Percentiles rank a stretch among this genome's conserved stretches.
These are phyloP conservation scores for Talpa occidentalis DNA, from an alignment of 2,113 vertebrate genomes.

Conservation along the genomic window DNA sequence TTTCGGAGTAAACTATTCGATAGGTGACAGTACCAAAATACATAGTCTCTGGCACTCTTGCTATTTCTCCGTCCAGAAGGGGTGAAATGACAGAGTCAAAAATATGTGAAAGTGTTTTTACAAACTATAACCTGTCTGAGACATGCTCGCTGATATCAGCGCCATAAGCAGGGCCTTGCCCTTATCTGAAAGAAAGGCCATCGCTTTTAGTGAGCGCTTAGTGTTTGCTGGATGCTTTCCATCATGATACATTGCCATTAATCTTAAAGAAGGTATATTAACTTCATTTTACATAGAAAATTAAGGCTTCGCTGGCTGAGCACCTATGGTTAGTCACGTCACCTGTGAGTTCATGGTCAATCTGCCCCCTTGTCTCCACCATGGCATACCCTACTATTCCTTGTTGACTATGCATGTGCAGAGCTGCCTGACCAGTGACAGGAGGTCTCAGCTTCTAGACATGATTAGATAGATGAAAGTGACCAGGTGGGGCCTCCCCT, in stretches of 20 bases:
- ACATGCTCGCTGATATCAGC: background rate
- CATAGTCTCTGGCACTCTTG: background rate
- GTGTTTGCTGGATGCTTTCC: background rate
- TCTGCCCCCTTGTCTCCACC: fast-evolving
- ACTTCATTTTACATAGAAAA: background rate
- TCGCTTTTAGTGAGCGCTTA: background rate
- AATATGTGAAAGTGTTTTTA: background rate
- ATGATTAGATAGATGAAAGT: too few species aligned
- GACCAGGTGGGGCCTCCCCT: too few species aligned
- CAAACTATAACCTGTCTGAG: background rate
- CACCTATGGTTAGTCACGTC: fast-evolving
- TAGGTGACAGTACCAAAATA: background rate
- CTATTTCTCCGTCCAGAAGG: background rate
- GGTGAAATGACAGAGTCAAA: background rate
- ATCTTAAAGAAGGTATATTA: background rate
- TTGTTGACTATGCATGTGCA: fast-evolving
- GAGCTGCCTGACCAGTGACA: background rate
- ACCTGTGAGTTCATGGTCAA: too few species aligned
- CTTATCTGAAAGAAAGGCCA: background rate
- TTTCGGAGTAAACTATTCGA: background rate
- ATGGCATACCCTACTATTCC: fast-evolving
- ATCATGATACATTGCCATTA: background rate
- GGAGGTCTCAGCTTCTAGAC: background rate
- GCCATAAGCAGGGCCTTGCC: background rate
- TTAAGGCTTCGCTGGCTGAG: background rate